phyloP scores from a whole-genome alignment of 2,113 vertebrate species.

The Pterocles gutturalis region DNA sequence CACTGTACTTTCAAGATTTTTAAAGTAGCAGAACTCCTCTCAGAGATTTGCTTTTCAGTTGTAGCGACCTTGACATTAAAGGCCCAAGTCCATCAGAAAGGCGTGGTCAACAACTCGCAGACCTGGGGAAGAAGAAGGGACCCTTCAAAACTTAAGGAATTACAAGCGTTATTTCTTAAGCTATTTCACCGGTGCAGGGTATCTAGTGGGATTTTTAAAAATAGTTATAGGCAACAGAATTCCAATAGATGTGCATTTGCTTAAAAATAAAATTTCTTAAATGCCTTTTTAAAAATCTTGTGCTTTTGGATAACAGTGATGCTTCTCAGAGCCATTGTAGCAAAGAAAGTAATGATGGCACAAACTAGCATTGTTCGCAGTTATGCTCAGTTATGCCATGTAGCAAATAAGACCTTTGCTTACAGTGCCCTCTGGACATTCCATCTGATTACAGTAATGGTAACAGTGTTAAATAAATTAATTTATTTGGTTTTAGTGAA shows the following conservation, averaged over 20 bases:
- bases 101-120: background rate
- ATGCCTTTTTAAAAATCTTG: background rate
- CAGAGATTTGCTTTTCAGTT: background rate
- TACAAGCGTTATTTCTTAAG: background rate
- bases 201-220: background rate
- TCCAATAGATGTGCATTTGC: background rate
- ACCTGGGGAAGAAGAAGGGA: background rate
- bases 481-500: background rate
- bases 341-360: background rate
- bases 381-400: background rate
- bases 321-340: background rate
- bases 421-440: background rate
- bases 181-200: background rate
- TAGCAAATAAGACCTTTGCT: background rate
- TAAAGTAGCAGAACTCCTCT: background rate
- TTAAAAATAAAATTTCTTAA: background rate
- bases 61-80: background rate
- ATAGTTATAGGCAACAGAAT: background rate
- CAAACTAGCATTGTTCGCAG: background rate
- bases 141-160: background rate
- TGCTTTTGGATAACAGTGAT: background rate
- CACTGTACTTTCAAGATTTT: background rate
- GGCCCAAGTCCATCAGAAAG: background rate
- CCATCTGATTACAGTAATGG: background rate
- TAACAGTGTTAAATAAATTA: background rate